phyloP scores from a whole-genome alignment of 1,140 invertebrate genomes.

The Platyscapa corneri region DNA sequence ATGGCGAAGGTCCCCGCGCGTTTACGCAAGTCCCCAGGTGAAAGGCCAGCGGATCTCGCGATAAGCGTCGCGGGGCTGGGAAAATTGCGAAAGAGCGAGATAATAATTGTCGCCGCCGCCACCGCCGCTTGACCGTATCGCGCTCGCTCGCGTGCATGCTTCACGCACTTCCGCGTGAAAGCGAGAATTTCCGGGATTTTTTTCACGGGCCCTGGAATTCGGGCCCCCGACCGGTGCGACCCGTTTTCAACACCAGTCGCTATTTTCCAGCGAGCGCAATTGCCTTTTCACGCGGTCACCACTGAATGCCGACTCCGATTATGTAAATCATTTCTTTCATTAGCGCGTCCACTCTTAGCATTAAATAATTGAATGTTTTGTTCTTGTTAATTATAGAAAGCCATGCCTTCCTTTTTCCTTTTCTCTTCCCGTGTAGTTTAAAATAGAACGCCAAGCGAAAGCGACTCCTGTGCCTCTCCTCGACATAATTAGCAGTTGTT shows the following conservation, averaged over 20 bases:
- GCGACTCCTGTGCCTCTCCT: neutral
- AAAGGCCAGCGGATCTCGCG: neutral
- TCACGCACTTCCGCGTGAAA: slow-evolving; percentile 46
- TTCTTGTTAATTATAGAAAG: neutral
- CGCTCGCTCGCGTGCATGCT: neutral
- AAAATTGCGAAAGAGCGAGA: neutral
- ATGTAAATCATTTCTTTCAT: neutral
- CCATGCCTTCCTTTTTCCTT: neutral
- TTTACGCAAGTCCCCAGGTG: neutral
- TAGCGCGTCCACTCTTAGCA: neutral
- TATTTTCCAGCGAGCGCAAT: too few relatives aligned
- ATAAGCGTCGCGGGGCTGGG: neutral
- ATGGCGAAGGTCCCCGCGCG: neutral
- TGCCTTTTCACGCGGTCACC: too few relatives aligned
- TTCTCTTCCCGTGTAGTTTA: neutral
- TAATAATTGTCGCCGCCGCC: neutral
- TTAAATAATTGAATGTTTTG: neutral
- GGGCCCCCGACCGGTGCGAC: neutral
- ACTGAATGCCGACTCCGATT: neutral
- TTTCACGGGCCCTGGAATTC: neutral
- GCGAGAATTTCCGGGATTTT: neutral
- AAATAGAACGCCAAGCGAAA: neutral
- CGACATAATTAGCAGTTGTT: neutral
- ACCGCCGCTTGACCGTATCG: neutral
- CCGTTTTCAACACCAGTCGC: too few relatives aligned